Evolutionary conservation across 2,888 invertebrate genomes (phyloP), one percentile per base, ranked within the genome.

Genomic region (Amblyteles armatorius): DNA sequence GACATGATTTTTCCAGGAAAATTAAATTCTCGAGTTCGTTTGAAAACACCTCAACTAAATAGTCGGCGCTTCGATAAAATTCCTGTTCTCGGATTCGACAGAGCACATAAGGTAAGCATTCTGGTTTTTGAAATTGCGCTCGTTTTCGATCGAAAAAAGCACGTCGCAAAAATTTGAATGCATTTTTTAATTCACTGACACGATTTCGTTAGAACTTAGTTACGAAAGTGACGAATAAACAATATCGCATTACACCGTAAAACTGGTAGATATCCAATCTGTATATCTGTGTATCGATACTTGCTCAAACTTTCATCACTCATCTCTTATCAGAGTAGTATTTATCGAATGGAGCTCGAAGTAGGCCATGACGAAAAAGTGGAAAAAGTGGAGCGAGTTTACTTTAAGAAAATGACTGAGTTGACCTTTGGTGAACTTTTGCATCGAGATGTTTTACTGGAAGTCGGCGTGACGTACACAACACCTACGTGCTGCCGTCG

Each of bases 401-500:
- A n/a, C n/a, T n/a, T n/a, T n/a, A n/a, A n/a, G n/a, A n/a, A n/a
- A 16, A 50, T 76, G 33, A 29, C 48, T 2, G 29, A 19, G 16
- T 65, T 44, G 26, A 65, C 50, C 50, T 50, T 67, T 16, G 33
- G 29, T 48, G 44, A 48, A 55, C 22, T 50, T 68, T 60, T 33
- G 80, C 29, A 60, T 33, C 40, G 7, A 65, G 71, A 44, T 55
- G 33, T 33, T 77, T 77, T 57, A 72, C 72, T 67, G 69, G 33
- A 77, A 82, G 71, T 65, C 77, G 44, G 48, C 26, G 52, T 13
- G 16, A 50, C 5, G 40, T 68, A 65, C 63, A 65, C 63, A 80
- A 73, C 83, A 81, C 63, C 76, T 77, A 79, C 83, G 79, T 86
- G 87, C 77, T 79, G 74, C 68, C 55, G 40, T 65, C 60, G 63